Evolutionary conservation across 2,888 invertebrate genomes (phyloP).

Genomic region (Macrophya annulata): DNA sequence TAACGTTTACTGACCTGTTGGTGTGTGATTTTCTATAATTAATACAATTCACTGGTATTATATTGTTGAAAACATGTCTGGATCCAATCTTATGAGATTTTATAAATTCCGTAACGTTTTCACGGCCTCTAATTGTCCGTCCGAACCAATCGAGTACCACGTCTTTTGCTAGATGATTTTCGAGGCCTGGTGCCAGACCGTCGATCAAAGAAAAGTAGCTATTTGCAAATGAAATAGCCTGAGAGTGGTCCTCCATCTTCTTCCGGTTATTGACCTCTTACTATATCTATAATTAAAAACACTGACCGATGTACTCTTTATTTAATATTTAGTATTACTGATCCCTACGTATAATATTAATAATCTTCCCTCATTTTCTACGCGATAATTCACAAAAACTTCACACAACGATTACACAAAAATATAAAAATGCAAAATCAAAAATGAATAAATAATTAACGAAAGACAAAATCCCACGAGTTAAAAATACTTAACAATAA

Average conservation of each 20-base stretch:
- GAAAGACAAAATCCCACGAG: too few species aligned
- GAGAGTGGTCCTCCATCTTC: slow-evolving; percentile 59
- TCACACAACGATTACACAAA: too few species aligned
- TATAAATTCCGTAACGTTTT: slow-evolving; percentile 82
- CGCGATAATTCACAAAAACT: too few species aligned
- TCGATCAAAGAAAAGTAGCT: slow-evolving; percentile 82
- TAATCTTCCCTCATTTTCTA: too few species aligned
- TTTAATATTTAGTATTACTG: not conserved
- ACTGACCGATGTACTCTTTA: not conserved
- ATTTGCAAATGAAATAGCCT: slow-evolving; percentile 79
- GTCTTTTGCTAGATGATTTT: slow-evolving; percentile 81
- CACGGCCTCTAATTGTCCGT: slow-evolving; percentile 82
- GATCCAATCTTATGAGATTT: slow-evolving; percentile 81
- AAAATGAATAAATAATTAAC: too few species aligned
- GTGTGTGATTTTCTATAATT: slow-evolving; percentile 46
- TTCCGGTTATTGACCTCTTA: not conserved
- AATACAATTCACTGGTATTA: slow-evolving; percentile 72
- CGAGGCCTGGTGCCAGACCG: slow-evolving; percentile 80
- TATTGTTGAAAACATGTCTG: slow-evolving; percentile 80
- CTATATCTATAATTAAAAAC: not conserved
- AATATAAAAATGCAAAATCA: too few species aligned
- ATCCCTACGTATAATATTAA: too few species aligned
- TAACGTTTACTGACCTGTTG: slow-evolving; percentile 35
- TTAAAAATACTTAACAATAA: too few species aligned
- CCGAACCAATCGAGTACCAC: slow-evolving; percentile 86